Evolutionary conservation across 2,113 vertebrate genomes (phyloP), one percentile per base, ranked within the genome.

Genomic region (Galeopterus variegatus): DNA sequence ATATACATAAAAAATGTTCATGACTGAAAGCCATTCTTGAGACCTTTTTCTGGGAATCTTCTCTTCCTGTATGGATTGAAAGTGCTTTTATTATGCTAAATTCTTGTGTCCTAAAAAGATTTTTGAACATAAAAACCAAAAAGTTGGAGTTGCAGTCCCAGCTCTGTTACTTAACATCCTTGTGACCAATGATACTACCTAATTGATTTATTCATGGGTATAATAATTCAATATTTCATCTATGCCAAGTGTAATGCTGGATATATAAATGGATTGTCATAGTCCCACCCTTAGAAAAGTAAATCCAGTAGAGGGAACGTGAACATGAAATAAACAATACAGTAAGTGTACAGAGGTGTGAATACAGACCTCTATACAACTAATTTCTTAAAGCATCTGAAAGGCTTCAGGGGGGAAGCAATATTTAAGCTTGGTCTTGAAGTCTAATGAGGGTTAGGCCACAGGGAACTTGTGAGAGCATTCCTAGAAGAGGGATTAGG

Each of bases 61-160:
- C 64, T n/a, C 18, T 45, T 45, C 60, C 15, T 50, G 3, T 89
- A 28, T 18, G 45, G 8, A 83, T 48, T 95, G 6, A 41, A 70
- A 77, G 23, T 72, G 36, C 14, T 75, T 83, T 93, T 60, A 65
- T 87, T 65, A 31, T 45, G 12, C 21, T 70, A 79, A 56, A 21
- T 56, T 36, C 15, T 87, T 48, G 48, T 41, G 10, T 75, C 10
- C 65, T 86, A 50, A 70, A 58, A 75, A 69, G 52, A 81, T 41
- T 84, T 90, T 79, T 72, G 69, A 95, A 77, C 62, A 97, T 23
- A 50, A 87, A 90, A 82, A 33, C 18, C 28, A 76, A 80, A 58
- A 83, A 15, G 18, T 41, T 90, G 81, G 56, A n/a, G 41, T 45
- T 75, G 11, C 62, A 81, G 11, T 31, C 54, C 58, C 28, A 75